Conservation (phyloP, 2,797 vertebrate genomes). For the Phataginus tetradactyla region DNA sequence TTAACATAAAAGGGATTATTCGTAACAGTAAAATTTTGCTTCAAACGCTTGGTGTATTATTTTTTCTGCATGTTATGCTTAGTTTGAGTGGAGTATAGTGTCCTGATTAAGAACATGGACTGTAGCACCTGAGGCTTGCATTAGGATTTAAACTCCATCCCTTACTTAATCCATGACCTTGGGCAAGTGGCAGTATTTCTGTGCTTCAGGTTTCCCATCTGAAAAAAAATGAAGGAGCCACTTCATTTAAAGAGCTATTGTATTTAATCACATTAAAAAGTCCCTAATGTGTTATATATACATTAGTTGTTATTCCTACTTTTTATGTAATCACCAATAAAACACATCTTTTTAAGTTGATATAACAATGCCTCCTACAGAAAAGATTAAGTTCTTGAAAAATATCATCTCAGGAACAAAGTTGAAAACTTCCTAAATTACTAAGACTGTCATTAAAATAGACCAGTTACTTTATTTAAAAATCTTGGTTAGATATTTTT, state of each 20-base stretch:
- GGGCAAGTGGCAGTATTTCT: not conserved
- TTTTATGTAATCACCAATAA: not conserved
- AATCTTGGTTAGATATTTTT: constrained; percentile 10
- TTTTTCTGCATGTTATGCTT: not conserved
- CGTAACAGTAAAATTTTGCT: not conserved
- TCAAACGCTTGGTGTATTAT: not conserved
- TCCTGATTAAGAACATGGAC: not conserved
- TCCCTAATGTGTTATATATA: not conserved
- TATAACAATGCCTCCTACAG: constrained; percentile 4
- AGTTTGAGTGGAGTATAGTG: not conserved
- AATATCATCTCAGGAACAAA: constrained; percentile 45
- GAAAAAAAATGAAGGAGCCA: not conserved
- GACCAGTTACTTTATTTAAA: constrained; percentile 24
- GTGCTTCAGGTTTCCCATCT: not conserved
- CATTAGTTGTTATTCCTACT: not conserved
- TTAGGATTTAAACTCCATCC: not conserved
- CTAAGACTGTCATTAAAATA: constrained; percentile 23
- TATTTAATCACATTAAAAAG: not conserved
- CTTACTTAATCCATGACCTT: not conserved
- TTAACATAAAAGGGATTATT: not conserved
- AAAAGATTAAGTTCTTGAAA: constrained; percentile 56
- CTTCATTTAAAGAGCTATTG: not conserved
- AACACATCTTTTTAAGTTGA: not conserved
- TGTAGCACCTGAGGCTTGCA: not conserved
- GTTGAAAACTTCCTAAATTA: not conserved